Base-by-base conservation (phyloP, 2,888 invertebrate genomes). In the Latrodectus elegans region DNA sequence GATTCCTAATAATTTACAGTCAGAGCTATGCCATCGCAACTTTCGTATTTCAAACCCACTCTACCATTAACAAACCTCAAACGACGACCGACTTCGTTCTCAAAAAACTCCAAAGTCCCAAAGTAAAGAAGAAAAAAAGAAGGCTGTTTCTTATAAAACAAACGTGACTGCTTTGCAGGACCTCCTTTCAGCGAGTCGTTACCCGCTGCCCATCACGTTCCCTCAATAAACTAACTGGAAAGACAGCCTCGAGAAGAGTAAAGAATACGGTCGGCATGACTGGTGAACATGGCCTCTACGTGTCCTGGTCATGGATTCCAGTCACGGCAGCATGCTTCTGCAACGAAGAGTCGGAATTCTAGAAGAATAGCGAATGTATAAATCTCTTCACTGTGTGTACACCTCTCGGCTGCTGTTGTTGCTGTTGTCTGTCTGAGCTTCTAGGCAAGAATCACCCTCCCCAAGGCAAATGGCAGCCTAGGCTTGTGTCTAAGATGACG, bases 211-310 rank as follows among this genome's bases (percentile, higher is more conserved):
- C 53, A 52, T 77, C 77, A 77, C 77, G 77, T 77, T 14, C 52
- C 17, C 67, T 67, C 77, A 77, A 77, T 77, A 77, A 77, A 77
- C 77, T 77, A 77, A 77, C 77, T 77, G 67, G 77, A 68, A 53
- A 72, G 17, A 72, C 51, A 72, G 72, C 72, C n/a, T 15, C 11
- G 52, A 70, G 17, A 68, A 68, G 68, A 68, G 68, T 22, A 68
- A 68, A 17, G 68, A 17, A 22, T 68, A 22, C 68, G 68, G 12
- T 60, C 60, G 60, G 60, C 60, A 15, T 60, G 60, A 15, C n/a
- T 60, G 60, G 60, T n/a, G 60, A 60, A 60, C 60, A 60, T 60
- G 51, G 52, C 53, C 22, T 26, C 73, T 73, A 55, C 55, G 73
- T 73, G 73, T 73, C 73, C 51, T 8, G 71, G 71, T n/a, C 15